Evolutionary conservation across 2,113 vertebrate genomes (phyloP).

Genomic region (Ceyx melanurus): DNA sequence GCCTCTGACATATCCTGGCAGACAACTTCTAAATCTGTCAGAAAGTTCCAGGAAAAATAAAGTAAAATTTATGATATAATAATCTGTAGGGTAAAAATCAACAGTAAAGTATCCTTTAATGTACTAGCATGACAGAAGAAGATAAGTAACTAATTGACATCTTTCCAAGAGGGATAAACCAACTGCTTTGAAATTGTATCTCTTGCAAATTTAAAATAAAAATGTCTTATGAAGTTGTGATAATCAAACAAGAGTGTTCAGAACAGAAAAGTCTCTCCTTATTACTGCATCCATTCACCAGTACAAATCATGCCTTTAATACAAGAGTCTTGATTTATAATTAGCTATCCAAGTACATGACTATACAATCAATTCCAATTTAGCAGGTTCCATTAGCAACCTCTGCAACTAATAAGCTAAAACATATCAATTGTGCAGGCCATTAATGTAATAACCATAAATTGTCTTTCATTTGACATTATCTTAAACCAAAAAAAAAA

Average conservation of each 20-base stretch:
- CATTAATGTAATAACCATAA: background rate
- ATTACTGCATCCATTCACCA: background rate
- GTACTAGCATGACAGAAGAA: background rate
- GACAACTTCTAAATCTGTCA: background rate
- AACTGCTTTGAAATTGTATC: background rate
- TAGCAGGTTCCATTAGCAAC: constrained; percentile 17
- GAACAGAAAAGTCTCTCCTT: background rate
- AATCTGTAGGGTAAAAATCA: background rate
- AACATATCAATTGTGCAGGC: background rate
- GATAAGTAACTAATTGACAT: background rate
- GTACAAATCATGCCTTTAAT: background rate
- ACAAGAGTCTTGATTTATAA: background rate
- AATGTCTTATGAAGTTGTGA: background rate
- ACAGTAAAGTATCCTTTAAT: background rate
- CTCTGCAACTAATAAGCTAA: background rate
- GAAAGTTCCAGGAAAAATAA: background rate
- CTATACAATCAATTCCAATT: background rate
- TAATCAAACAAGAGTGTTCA: background rate
- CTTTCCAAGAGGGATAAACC: background rate
- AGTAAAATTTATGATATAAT: background rate
- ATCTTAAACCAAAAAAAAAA: background rate
- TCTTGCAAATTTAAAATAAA: background rate
- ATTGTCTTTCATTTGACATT: background rate
- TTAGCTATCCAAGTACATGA: background rate
- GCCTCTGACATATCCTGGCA: background rate